Base-by-base conservation (phyloP, 2,888 invertebrate genomes). In the Epinotia demarniana region DNA sequence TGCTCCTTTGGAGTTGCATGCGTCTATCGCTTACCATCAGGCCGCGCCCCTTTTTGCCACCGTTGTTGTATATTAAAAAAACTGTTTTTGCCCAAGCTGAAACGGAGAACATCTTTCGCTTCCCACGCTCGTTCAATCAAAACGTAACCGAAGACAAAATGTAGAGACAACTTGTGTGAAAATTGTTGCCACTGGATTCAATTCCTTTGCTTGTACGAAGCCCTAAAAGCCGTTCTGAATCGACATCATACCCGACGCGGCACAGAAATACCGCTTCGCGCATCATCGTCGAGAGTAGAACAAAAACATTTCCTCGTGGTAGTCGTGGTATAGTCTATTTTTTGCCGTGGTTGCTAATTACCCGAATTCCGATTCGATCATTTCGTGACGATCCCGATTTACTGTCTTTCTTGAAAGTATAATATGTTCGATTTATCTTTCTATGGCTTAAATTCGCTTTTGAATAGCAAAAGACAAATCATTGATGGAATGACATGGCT, bases 231-330 rank as follows among this genome's bases (percentile, higher is more conserved):
- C 19, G 55, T 23, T 57, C 66, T 67, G 66, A 58, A 62, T 63
- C 69, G 5, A 39, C 33, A 55, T 55, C 53, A 67, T 19, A 43
- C 4, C 57, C 19, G 55, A 9, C 33, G 55, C 23, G 13, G 16
- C 23, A 46, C 62, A 33, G 19, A 46, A 63, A 69, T 69, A 69
- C 9, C 55, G 19, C 53, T 57, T 57, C 46, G 33, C 46, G 12
- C 74, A 63, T 74, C 69, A 74, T 69, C 74, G 63, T 13, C 43
- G 11, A 18, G 55, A 57, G 55, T 63, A 11, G n/a, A 53, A 55
- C 70, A 60, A 58, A 75, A 75, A 70, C 55, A 39, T 68, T 57
- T 49, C 12, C 9, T 53, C 49, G 13, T 11, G n/a, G 16, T 49
- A 49, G 4, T 53, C 49, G 13, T 11, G n/a, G 16, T 49, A 49